Conservation (phyloP, 2,888 invertebrate genomes). For the Tupiocoris notatus region DNA sequence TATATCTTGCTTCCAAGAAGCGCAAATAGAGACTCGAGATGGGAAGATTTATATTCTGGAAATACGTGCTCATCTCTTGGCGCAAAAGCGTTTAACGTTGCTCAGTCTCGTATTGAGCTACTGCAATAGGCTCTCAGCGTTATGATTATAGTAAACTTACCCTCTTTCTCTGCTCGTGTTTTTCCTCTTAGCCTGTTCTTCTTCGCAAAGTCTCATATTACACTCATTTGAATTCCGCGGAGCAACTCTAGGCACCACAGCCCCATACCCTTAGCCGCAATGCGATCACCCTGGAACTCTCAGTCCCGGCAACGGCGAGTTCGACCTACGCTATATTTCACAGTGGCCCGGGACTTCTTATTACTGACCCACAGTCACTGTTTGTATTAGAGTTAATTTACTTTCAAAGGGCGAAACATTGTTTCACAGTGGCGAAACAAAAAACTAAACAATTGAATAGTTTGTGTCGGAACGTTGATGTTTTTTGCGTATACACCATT, state of each 20-base stretch:
- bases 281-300: conserved; percentile 2
- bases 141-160: not conserved
- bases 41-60: not conserved
- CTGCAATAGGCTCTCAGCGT: not conserved
- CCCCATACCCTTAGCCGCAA: conserved; percentile 16
- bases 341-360: not conserved
- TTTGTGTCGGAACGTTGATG: too few species aligned
- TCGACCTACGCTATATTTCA: not conserved
- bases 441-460: too few species aligned
- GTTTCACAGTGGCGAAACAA: too few species aligned
- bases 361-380: not conserved
- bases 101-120: not conserved
- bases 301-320: not conserved
- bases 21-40: not conserved
- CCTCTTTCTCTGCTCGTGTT: not conserved
- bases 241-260: not conserved
- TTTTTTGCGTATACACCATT: too few species aligned
- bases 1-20: too few species aligned
- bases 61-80: not conserved
- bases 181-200: not conserved
- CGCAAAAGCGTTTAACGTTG: not conserved
- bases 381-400: too few species aligned
- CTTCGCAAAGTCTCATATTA: conserved; percentile 13
- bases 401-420: too few species aligned
- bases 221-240: conserved; percentile 32